Evolutionary conservation across 2,797 vertebrate genomes (phyloP).

Genomic region (Thunnus albacares): DNA sequence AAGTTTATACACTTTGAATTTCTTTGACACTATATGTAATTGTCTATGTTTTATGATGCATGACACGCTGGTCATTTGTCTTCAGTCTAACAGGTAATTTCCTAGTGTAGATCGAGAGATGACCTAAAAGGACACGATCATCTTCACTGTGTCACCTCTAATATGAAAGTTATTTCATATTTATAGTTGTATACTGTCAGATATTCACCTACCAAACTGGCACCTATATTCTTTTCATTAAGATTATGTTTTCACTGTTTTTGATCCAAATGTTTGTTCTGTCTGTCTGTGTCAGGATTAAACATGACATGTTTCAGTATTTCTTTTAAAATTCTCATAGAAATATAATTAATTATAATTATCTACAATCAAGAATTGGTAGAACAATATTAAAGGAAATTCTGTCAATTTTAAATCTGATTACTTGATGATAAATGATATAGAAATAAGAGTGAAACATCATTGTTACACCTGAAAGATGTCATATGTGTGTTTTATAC

Average conservation of each 20-base stretch:
- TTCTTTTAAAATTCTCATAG: not conserved
- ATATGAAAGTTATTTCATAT: not conserved
- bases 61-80: not conserved
- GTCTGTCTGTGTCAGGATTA: not conserved
- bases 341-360: not conserved
- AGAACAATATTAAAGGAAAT: not conserved
- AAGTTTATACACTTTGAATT: not conserved
- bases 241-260: not conserved
- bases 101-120: constrained; percentile 5
- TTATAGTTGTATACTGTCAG: too few species aligned
- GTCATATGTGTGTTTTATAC: too few species aligned
- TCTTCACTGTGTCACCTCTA: not conserved
- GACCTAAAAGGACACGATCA: constrained; percentile 2
- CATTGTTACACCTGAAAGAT: not conserved
- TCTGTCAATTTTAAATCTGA: not conserved
- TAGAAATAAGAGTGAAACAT: not conserved
- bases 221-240: not conserved
- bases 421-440: not conserved
- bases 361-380: not conserved
- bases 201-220: not conserved
- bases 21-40: not conserved
- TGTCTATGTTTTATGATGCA: not conserved
- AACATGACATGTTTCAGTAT: not conserved
- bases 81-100: constrained; percentile 1
- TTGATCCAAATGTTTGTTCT: not conserved